Evolutionary conservation across 1,140 invertebrate genomes (phyloP), one percentile per base, ranked within the genome.

Genomic region (Dermatophagoides farinae): DNA sequence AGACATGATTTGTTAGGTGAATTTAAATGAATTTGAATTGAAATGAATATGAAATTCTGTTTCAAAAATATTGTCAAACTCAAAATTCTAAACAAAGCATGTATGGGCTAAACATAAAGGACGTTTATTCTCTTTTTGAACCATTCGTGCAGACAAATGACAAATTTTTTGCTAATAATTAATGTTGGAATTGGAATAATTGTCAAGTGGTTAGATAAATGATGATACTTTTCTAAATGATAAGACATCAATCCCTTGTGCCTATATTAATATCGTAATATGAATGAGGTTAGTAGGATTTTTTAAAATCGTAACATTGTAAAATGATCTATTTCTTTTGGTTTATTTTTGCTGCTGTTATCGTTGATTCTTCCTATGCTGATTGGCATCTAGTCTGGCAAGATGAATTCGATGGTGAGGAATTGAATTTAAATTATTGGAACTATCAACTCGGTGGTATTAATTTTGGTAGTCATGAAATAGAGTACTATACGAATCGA

Each of bases 331-430:
- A n/a, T 10, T 46, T 16, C 43, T 10, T 46, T n/a, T 16, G 16
- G 14, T 20, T 46, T 4, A 31, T 2, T 31, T 31, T 31, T 4
- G 2, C 31, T 4, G 51, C 11, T 16, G 2, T 53, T 16, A 16
- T 53, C 12, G 51, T 38, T 22, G n/a, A n/a, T 6, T 14, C 4
- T n/a, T 16, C 51, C 38, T 43, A 40, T n/a, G 54, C 31, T 38
- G 59, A 60, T 18, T 64, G 62, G 39, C 14, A 57, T 38, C 38
- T 61, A 9, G 38, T 65, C 37, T 65, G 64, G 64, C 25, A 22
- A 20, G 62, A 64, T 55, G 59, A 65, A 23, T 65, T 65, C 43
- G 38, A 65, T 49, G 57, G 52, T 37, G 20, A 46, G 12, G n/a
- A 49, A n/a, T 20, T 57, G 4, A 41, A 61, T 50, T 14, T 11